Evolutionary conservation across 2,113 vertebrate species (phyloP).

Genomic region (Triplophysa rosa): DNA sequence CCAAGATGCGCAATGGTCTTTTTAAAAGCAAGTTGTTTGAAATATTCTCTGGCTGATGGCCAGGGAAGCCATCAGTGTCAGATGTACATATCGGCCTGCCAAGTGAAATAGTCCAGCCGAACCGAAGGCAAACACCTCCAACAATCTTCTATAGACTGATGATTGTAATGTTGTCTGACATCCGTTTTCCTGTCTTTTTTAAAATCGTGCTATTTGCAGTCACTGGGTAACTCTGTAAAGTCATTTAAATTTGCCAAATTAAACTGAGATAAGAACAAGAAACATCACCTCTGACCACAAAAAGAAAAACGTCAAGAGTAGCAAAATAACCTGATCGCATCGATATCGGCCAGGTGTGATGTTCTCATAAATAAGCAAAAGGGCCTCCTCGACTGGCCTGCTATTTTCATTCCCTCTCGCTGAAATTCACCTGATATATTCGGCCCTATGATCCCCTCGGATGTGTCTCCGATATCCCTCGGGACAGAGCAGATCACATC

Average conservation of each 20-base stretch:
- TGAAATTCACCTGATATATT: constrained; percentile 37
- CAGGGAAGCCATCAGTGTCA: constrained; percentile 49
- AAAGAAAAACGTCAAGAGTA: not conserved
- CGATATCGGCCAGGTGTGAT: constrained; percentile 29
- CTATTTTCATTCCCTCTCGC: constrained; percentile 30
- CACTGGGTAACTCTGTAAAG: constrained; percentile 18
- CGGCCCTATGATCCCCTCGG: constrained; percentile 15
- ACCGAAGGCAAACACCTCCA: constrained; percentile 35
- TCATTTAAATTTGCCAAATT: not conserved
- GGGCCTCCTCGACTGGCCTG: not conserved
- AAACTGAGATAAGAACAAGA: not conserved
- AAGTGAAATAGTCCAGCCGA: constrained; percentile 30
- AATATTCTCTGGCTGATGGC: constrained; percentile 41
- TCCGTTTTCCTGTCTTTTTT: constrained; percentile 7
- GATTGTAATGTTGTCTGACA: not conserved
- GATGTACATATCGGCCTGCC: constrained; percentile 34
- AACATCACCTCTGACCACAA: constrained; percentile 22
- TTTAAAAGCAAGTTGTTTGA: constrained; percentile 45
- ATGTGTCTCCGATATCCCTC: constrained; percentile 24
- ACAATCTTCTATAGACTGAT: constrained; percentile 10
- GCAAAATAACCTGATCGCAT: not conserved
- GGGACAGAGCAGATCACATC: constrained; percentile 19
- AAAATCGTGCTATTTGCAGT: not conserved
- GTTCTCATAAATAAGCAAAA: constrained; percentile 33
- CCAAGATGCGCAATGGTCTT: constrained; percentile 12